Conservation (phyloP, 64 coral and sea anemone genomes). For the Anthopleura sola region DNA sequence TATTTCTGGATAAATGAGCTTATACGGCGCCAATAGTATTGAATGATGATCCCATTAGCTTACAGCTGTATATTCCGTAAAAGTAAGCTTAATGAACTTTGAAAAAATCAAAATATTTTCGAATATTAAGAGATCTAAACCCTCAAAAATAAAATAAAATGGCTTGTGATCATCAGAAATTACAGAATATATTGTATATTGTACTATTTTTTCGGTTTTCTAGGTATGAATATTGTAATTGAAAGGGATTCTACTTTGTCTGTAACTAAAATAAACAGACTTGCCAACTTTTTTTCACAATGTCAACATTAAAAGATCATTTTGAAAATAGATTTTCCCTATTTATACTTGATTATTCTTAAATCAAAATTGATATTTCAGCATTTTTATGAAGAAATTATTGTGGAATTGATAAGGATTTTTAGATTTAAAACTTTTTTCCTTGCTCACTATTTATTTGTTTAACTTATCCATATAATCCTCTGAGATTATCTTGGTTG, state of each 20-base stretch:
- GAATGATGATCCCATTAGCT: too few relatives aligned
- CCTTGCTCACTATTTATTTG: not conserved
- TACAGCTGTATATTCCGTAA: too few relatives aligned
- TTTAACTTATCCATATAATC: not conserved
- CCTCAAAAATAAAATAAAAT: too few relatives aligned
- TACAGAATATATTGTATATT: not conserved
- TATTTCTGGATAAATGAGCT: too few relatives aligned
- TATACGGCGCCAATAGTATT: too few relatives aligned
- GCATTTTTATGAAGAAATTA: too few relatives aligned
- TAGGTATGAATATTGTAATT: not conserved
- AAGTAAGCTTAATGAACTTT: too few relatives aligned
- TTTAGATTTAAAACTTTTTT: not conserved
- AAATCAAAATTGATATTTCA: too few relatives aligned
- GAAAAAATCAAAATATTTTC: too few relatives aligned
- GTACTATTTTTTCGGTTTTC: not conserved
- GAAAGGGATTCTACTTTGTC: not conserved
- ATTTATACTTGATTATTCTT: not conserved
- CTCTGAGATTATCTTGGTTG: not conserved
- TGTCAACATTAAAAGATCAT: not conserved
- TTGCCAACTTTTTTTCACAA: not conserved
- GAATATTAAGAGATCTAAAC: too few relatives aligned
- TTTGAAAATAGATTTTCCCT: not conserved
- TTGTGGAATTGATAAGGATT: too few relatives aligned
- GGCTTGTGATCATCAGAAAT: too few relatives aligned
- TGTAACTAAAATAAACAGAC: not conserved